Conservation (phyloP, 1,140 invertebrate genomes). For the Drosophila persimilis region DNA sequence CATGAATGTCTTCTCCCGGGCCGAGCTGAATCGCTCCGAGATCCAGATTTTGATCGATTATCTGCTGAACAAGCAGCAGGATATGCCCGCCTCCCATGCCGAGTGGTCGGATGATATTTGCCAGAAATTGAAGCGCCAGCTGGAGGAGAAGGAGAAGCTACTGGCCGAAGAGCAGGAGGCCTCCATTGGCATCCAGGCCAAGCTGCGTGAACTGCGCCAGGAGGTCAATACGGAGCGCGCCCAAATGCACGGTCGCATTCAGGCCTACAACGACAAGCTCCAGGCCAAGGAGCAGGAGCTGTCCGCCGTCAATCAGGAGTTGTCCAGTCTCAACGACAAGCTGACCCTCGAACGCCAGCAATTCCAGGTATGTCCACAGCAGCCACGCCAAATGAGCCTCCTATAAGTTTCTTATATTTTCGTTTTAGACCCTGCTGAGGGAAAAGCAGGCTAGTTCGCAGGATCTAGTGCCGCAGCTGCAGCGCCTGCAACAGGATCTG, state of each 20-base stretch:
- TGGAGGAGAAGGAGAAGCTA: conserved; percentile 91
- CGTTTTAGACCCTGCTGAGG: conserved; percentile 38
- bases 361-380: conserved; percentile 51
- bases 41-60: conserved; percentile 94
- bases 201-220: conserved; percentile 90
- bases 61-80: conserved; percentile 93
- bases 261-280: conserved; percentile 81
- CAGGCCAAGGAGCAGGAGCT: conserved; percentile 72
- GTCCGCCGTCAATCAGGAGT: conserved; percentile 63
- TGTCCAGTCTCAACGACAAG: conserved; percentile 73
- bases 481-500: conserved; percentile 74
- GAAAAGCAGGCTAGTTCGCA: conserved; percentile 77
- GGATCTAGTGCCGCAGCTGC: conserved; percentile 69
- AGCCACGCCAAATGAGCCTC: too few relatives aligned
- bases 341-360: conserved; percentile 75
- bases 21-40: conserved; percentile 91
- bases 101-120: conserved; percentile 95
- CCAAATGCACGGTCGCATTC: conserved; percentile 84
- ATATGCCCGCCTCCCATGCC: conserved; percentile 88
- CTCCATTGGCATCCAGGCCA: conserved; percentile 87
- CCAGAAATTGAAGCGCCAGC: conserved; percentile 92
- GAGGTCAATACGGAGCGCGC: conserved; percentile 88
- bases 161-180: conserved; percentile 89
- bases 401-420: neutral
- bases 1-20: conserved; percentile 89